Conservation (phyloP, 2,113 vertebrate species). For the Cynopterus brachyotis region DNA sequence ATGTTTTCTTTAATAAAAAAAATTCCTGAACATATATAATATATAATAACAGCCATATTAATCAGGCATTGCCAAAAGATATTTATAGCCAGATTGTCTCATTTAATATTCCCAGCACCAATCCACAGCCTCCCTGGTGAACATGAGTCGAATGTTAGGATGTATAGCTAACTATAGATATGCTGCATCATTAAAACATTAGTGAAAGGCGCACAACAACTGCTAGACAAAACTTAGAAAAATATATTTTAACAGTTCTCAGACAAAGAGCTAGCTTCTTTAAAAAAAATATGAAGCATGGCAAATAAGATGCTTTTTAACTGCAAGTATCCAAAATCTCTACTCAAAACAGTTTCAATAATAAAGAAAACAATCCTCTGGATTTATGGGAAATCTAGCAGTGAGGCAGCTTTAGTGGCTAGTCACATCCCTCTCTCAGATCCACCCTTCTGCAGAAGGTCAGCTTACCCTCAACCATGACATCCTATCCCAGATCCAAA, state of each 20-base stretch:
- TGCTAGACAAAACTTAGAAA: conserved; percentile 1
- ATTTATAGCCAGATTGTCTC: conserved; percentile 42
- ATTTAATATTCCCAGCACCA: conserved; percentile 15
- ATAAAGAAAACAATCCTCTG: not conserved
- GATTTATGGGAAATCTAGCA: not conserved
- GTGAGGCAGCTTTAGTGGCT: not conserved
- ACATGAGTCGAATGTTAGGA: not conserved
- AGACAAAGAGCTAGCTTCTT: not conserved
- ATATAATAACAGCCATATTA: conserved; percentile 69
- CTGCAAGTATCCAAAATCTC: not conserved
- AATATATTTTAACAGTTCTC: not conserved
- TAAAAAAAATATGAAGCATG: not conserved
- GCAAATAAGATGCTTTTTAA: not conserved
- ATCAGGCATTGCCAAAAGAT: conserved; percentile 61
- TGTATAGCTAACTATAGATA: not conserved
- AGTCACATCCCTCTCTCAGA: not conserved
- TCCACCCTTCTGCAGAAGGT: not conserved
- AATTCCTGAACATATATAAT: conserved; percentile 57
- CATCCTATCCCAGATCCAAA: not conserved
- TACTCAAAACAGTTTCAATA: not conserved
- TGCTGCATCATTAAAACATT: not conserved
- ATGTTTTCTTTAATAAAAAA: conserved; percentile 67
- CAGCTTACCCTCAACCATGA: not conserved
- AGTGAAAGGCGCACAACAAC: not conserved
- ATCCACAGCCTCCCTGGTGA: not conserved